Evolutionary conservation across 2,888 invertebrate species (phyloP).

Genomic region (Anodontia alba): DNA sequence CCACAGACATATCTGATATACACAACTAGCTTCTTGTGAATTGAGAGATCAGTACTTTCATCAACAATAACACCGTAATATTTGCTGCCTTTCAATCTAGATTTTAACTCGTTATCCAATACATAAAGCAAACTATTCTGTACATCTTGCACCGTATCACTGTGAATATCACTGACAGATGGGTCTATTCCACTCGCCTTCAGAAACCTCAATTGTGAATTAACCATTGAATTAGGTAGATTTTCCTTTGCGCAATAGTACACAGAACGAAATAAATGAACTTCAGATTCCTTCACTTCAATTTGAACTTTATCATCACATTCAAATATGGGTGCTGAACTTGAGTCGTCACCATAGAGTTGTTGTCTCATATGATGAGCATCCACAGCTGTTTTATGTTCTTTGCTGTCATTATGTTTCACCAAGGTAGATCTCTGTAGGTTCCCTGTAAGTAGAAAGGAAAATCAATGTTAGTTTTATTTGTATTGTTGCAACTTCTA

Average conservation of each 20-base stretch:
- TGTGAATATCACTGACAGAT: background rate
- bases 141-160: slow-evolving; percentile 6
- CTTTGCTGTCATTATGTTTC: too few species aligned
- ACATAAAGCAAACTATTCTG: slow-evolving; percentile 5
- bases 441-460: too few species aligned
- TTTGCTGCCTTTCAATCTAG: background rate
- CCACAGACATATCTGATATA: background rate
- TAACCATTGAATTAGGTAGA: background rate
- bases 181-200: background rate
- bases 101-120: background rate
- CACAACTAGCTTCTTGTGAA: slow-evolving; percentile 4
- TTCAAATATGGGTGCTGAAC: too few species aligned
- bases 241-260: background rate
- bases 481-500: too few species aligned
- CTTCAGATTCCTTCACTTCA: too few species aligned
- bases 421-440: too few species aligned
- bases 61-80: background rate
- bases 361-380: too few species aligned
- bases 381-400: too few species aligned
- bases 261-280: background rate
- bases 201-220: slow-evolving; percentile 2
- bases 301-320: too few species aligned
- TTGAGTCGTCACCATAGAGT: too few species aligned
- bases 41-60: slow-evolving; percentile 5
- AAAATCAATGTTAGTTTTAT: too few species aligned